Base-by-base conservation (phyloP, 2,113 vertebrate species). In the Hippocampus barbouri region DNA sequence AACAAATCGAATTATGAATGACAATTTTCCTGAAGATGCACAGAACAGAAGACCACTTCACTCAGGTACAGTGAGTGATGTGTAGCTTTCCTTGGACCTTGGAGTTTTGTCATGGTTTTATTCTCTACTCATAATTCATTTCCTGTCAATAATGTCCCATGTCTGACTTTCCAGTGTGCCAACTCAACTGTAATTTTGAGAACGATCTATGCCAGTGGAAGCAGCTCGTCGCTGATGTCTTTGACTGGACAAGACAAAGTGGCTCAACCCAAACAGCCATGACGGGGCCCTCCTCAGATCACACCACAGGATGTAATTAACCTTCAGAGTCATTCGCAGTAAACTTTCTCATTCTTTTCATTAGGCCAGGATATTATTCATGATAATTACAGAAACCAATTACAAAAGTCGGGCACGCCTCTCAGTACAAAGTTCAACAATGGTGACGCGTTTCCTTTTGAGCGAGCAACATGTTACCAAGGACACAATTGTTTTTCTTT, bases 261-360 rank as follows among this genome's bases (percentile, higher is more conserved):
- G 82, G 80, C 18, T 72, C 79, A 57, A 81, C 80, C 40, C 71
- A 71, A 5, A 83, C 86, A 2, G 0, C 38, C 8, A 69, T 40
- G 27, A 86, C 77, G 3, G 79, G 79, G 6, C 85, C 84, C 2
- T 75, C 81, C 11, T 81, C 79, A 30, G 84, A 88, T 63, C 88
- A 90, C 82, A 89, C 89, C 61, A 88, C 83, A 5, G 75, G 66
- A 47, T 71, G 83, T 88, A 82, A 75, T 66, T 21, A 47, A 21
- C 45, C 9, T 43, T 70, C 8, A 30, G 11, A 71, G 16, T 30
- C 14, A 16, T 7, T 8, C 1, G 3, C 1, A 60, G 8, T 30
- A 27, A 60, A 5, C 14, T 7, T 8, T 15, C 0, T 8, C 14
- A 60, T 5, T 15, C 5, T 16, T 0, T 57, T 57, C 27, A 11